phyloP scores from a whole-genome alignment of 1,140 invertebrate species.

The Hirudo medicinalis region DNA sequence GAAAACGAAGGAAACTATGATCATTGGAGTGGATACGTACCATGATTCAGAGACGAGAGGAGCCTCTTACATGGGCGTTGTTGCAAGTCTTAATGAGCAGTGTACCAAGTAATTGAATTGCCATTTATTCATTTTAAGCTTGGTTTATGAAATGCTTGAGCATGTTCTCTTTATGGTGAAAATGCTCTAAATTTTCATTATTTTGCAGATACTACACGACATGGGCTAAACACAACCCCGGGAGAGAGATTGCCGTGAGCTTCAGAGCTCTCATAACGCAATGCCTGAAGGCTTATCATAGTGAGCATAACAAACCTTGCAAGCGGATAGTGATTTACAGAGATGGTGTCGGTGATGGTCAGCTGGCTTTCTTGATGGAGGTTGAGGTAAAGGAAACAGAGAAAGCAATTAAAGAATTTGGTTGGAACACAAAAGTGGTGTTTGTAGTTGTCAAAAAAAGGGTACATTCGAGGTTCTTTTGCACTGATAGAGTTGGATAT shows the following conservation, averaged over 20 bases:
- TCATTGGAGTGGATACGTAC: slow-evolving; percentile 7
- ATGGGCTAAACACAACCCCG: too few relatives aligned
- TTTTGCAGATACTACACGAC: too few relatives aligned
- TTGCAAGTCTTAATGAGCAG: neutral
- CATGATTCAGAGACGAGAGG: neutral
- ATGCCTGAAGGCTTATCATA: neutral
- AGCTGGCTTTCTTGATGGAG: slow-evolving; percentile 44
- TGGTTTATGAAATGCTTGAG: too few relatives aligned
- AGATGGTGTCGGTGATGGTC: slow-evolving; percentile 85
- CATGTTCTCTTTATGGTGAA: neutral
- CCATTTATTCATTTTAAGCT: too few relatives aligned
- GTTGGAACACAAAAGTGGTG: neutral
- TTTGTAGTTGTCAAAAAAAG: slow-evolving; percentile 72
- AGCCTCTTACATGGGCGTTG: slow-evolving; percentile 5
- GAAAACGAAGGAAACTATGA: neutral
- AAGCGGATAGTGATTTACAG: slow-evolving; percentile 69
- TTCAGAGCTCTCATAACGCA: too few relatives aligned
- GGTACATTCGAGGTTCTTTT: slow-evolving; percentile 43
- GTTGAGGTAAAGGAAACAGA: neutral
- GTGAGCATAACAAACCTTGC: slow-evolving; percentile 45
- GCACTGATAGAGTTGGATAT: slow-evolving; percentile 27
- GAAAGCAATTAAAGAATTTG: too few relatives aligned
- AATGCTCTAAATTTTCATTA: too few relatives aligned
- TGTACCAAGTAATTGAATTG: slow-evolving; percentile 2
- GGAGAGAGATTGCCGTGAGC: too few relatives aligned